Percentiles rank a stretch among this genome's conserved stretches.
phyloP scores from a whole-genome alignment of 2,797 vertebrate genomes.

The Distichodus sexfasciatus region DNA sequence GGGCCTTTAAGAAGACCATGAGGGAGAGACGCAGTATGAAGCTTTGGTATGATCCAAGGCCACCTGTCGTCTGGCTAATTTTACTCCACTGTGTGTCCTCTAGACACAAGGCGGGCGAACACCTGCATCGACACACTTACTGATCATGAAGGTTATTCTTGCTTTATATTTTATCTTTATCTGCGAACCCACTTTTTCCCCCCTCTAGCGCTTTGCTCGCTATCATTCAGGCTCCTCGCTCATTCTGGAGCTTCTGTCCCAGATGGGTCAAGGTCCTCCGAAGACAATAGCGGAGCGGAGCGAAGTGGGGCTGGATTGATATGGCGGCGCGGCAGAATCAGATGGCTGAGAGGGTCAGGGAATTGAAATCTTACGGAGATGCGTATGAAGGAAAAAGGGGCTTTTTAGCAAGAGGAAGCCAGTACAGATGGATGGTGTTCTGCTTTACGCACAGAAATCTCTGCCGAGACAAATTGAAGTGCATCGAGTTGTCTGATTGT shows the following conservation, averaged over 20 bases:
- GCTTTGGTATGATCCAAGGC: neutral
- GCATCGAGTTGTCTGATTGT: conserved; percentile 4
- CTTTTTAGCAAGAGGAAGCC: neutral
- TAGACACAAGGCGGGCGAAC: neutral
- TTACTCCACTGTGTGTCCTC: neutral
- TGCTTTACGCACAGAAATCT: conserved; percentile 18
- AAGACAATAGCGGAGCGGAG: conserved; percentile 4
- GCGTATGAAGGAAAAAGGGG: neutral
- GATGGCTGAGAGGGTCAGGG: conserved; percentile 11
- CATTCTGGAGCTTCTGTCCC: neutral
- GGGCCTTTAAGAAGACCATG: neutral
- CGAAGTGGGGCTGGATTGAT: conserved; percentile 10
- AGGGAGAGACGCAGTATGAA: neutral
- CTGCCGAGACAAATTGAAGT: conserved; percentile 11
- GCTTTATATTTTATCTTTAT: conserved; percentile 22
- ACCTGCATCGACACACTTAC: conserved; percentile 1
- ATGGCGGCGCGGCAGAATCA: conserved; percentile 4
- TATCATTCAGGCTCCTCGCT: neutral
- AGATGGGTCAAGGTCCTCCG: neutral
- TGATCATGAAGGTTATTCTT: conserved; percentile 23
- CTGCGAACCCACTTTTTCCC: neutral
- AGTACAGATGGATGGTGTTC: conserved; percentile 11
- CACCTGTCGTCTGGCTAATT: conserved; percentile 14
- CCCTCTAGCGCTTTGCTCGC: neutral
- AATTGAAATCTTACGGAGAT: conserved; percentile 10